Base-by-base conservation (phyloP, 2,113 vertebrate genomes). In the Anas platyrhynchos region DNA sequence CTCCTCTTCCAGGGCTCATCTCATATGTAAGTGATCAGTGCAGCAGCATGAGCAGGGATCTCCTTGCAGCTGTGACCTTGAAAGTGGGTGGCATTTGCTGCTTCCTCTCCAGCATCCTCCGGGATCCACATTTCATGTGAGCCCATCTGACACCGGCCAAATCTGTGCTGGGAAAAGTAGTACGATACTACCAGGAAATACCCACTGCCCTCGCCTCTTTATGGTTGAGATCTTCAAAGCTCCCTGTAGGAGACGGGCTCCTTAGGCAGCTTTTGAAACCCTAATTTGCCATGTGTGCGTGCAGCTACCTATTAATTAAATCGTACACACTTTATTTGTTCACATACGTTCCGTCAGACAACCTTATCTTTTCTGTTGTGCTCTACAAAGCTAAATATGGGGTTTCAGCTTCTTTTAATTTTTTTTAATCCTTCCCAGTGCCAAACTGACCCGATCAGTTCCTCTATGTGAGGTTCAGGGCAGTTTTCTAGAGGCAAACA, bases 61-160 rank as follows among this genome's bases (percentile, higher is more conserved):
- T 91, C 84, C 92, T 92, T 17, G 46, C 96, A 97, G 95, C 94
- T 97, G 95, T 97, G 97, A 97, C 95, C 95, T 95, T 97, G 83
- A 22, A 88, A 93, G 97, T 96, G 97, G 94, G 95, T 97, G 96
- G 95, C 96, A 94, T 97, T 93, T 94, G 68, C 83, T 83, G 86
- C 83, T 97, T 97, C 96, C 96, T 96, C 66, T 85, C 71, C 83
- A 7, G 94, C 87, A 58, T 95, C 96, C 93, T 88, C 55, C 0
- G 94, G 90, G 95, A 95, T 94, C 20, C 6, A 11, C 76, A 23
- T 87, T 91, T 93, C 94, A 82, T 50, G 85, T 93, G 93, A 92
- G 90, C 88, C 96, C 83, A 11, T 52, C 94, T 20, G 82, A 88
- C 91, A 25, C 27, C 5, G 85, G 88, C 88, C 89, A 86, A 52